Evolutionary conservation across 2,797 vertebrate genomes (phyloP).

Genomic region (Hoplostethus mediterraneus): DNA sequence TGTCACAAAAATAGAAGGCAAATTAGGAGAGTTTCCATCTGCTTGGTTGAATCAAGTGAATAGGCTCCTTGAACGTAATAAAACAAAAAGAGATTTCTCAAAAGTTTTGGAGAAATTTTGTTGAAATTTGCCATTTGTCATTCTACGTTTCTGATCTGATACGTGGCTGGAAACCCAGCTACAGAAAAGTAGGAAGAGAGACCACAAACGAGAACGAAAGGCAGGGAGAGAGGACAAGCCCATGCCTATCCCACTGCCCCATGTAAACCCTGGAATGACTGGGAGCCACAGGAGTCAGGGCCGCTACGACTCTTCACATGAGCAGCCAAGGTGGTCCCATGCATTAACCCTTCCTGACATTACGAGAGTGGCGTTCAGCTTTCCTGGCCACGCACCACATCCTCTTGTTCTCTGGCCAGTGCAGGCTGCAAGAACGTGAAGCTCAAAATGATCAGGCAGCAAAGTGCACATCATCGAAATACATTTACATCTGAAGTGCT

Average conservation of each 20-base stretch:
- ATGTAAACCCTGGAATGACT: slow-evolving; percentile 59
- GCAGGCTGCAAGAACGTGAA: neutral
- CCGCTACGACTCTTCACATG: slow-evolving; percentile 42
- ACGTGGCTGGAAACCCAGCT: too few relatives aligned
- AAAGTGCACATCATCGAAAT: too few relatives aligned
- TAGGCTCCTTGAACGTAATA: too few relatives aligned
- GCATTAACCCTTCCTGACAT: slow-evolving; percentile 44
- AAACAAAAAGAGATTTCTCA: too few relatives aligned
- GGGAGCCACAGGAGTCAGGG: slow-evolving; percentile 25
- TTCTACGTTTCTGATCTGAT: too few relatives aligned
- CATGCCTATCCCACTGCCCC: slow-evolving; percentile 54
- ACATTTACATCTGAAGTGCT: too few relatives aligned
- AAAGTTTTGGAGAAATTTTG: too few relatives aligned
- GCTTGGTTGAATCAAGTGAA: too few relatives aligned
- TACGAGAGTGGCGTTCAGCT: slow-evolving; percentile 35
- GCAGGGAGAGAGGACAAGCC: slow-evolving; percentile 56
- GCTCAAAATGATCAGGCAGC: too few relatives aligned
- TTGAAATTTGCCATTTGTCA: too few relatives aligned
- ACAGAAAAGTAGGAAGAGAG: neutral
- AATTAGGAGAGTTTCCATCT: neutral
- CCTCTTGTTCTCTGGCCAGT: neutral
- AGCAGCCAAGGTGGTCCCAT: slow-evolving; percentile 14
- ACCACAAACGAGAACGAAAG: neutral
- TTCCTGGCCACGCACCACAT: neutral
- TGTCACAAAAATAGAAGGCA: neutral